Evolutionary conservation across 1,140 invertebrate species (phyloP), one percentile per base, ranked within the genome.

Genomic region (Theocolax elegans): DNA sequence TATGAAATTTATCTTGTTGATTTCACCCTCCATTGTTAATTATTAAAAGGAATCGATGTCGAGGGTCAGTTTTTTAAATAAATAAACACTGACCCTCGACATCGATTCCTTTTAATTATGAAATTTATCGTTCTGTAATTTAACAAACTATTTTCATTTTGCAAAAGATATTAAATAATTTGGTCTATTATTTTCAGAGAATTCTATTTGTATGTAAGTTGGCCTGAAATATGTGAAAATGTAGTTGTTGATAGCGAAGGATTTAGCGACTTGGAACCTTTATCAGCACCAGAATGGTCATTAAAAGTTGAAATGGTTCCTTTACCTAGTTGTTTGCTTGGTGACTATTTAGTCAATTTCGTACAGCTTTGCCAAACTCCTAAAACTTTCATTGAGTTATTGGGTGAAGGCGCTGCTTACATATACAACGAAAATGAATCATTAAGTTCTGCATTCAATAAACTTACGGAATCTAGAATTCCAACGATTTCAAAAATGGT

Each of bases 191-290:
- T 75, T 83, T 82, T 90, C 68, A 92, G 91, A 51, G 90, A 93
- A 83, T 86, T 97, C 27, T 87, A 92, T 70, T 82, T 98, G 3
- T 92, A 92, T 78, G 91, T 93, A n/a, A 93, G 92, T 9, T 99
- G 97, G 97, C 92, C 92, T 2, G 88, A 91, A 80, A 86, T 98
- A 53, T 90, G 91, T 3, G 96, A 97, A 80, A 92, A 94, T 81
- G 89, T 94, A 31, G 91, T 97, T 29, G 91, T 96, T 1, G 97
- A 98, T 79, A 94, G 92, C 73, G 91, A 95, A 79, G 90, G 89
- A 65, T 95, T 95, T 80, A 93, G 92, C 42, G 94, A 97, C 85
- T 91, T 98, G 75, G 91, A 96, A 79, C 95, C 96, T 10, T 84
- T 92, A 25, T 89, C 93, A 76, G 95, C 97, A 25, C 92, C 93